A percentile compares a stretch with the other conserved stretches of the same genome.
Conservation (phyloP, 2,113 vertebrate species). For the Panurus biarmicus region DNA sequence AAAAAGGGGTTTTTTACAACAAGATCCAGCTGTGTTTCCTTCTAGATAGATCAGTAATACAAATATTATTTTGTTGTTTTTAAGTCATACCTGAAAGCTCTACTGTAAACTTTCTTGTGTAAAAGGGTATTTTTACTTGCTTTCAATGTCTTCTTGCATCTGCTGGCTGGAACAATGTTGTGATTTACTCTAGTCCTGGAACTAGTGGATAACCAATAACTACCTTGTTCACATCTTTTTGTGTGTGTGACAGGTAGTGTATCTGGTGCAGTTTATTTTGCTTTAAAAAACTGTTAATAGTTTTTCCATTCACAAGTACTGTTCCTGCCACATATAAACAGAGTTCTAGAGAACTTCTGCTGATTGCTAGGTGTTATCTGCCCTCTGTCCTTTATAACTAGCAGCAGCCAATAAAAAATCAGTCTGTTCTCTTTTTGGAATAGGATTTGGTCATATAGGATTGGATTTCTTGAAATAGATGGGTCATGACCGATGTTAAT, state of each 20-base stretch:
- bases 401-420: background rate
- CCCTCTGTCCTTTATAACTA: background rate
- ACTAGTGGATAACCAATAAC: background rate
- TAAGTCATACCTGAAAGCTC: background rate
- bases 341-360: background rate
- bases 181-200: background rate
- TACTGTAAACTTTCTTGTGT: background rate
- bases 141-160: background rate
- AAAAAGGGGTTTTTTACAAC: background rate
- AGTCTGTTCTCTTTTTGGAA: background rate
- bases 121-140: background rate
- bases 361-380: background rate
- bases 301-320: background rate
- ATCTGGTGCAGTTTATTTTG: background rate
- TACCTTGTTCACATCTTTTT: background rate
- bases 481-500: background rate
- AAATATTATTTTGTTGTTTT: background rate
- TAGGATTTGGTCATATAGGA: background rate
- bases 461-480: background rate
- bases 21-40: background rate
- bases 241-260: background rate
- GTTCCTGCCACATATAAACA: background rate
- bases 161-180: background rate
- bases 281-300: background rate
- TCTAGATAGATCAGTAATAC: background rate